phyloP scores from a whole-genome alignment of 2,888 invertebrate species.

The Dasypogon diadema region DNA sequence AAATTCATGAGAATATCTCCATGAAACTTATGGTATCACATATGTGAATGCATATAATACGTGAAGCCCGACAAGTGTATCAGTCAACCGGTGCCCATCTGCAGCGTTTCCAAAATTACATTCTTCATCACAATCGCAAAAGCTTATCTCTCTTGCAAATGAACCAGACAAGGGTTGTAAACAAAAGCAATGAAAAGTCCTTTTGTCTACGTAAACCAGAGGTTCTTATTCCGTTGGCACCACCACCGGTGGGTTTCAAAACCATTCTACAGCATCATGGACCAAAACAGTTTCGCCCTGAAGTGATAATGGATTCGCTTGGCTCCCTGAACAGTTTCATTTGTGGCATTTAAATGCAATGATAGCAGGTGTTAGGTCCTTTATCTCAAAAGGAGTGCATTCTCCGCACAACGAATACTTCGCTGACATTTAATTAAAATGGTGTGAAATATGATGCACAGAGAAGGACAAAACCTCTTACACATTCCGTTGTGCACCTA shows the following conservation, averaged over 20 bases:
- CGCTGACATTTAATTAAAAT: slow-evolving; percentile 47
- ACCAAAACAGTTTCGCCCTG: slow-evolving; percentile 8
- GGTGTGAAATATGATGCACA: slow-evolving; percentile 40
- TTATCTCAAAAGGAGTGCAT: slow-evolving; percentile 36
- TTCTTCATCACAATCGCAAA: slow-evolving; percentile 27
- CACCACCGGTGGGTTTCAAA: no score
- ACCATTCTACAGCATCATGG: background rate
- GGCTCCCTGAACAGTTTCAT: background rate
- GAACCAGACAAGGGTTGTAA: slow-evolving; percentile 13
- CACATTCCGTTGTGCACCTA: slow-evolving; percentile 6
- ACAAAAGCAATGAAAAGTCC: slow-evolving; percentile 26
- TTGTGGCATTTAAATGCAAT: slow-evolving; percentile 23
- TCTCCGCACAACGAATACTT: slow-evolving; percentile 28
- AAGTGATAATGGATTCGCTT: slow-evolving; percentile 41
- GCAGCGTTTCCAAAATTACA: slow-evolving; percentile 8
- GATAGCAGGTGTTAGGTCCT: slow-evolving; percentile 41
- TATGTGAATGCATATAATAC: no score
- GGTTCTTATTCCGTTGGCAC: background rate
- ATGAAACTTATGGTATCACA: no score
- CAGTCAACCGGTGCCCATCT: background rate
- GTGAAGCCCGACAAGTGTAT: background rate
- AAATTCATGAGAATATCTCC: no score
- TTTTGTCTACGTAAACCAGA: slow-evolving; percentile 7
- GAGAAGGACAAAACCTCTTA: background rate
- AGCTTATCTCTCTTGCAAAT: slow-evolving; percentile 23